Conservation (phyloP, 2,888 invertebrate genomes). For the Brachylomia viminalis region DNA sequence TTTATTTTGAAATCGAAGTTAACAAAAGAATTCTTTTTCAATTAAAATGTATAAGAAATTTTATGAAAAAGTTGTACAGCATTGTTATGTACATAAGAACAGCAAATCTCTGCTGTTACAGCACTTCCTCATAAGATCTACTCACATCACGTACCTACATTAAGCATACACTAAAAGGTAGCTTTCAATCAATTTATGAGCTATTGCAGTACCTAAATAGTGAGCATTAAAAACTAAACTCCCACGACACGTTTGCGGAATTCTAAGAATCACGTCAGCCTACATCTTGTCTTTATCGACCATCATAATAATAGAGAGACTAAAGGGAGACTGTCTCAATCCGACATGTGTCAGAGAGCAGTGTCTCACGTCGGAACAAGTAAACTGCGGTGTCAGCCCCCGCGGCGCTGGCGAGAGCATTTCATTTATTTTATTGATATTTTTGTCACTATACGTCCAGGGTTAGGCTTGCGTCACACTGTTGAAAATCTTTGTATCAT, state of each 20-base stretch:
- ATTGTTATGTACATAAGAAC: neutral
- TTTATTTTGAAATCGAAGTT: neutral
- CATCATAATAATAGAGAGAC: conserved; percentile 1
- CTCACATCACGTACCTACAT: neutral
- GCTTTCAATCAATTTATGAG: too few species aligned
- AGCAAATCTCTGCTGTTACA: neutral
- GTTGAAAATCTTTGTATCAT: neutral
- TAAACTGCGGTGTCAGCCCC: conserved; percentile 47
- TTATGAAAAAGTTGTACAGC: too few species aligned
- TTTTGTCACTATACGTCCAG: conserved; percentile 69
- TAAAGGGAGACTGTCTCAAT: conserved; percentile 16
- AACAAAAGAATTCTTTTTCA: neutral
- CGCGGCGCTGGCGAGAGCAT: conserved; percentile 64
- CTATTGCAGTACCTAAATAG: neutral
- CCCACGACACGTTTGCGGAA: neutral
- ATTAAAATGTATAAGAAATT: neutral
- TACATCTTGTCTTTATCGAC: neutral
- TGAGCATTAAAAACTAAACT: neutral
- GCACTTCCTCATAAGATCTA: neutral
- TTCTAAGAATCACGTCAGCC: neutral
- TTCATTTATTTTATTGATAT: conserved; percentile 83
- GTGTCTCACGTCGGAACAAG: conserved; percentile 7
- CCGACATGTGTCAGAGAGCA: conserved; percentile 47
- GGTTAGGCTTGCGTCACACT: conserved; percentile 25
- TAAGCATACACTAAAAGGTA: neutral